Base-by-base conservation (phyloP, 2,888 invertebrate species). In the Nezara viridula region DNA sequence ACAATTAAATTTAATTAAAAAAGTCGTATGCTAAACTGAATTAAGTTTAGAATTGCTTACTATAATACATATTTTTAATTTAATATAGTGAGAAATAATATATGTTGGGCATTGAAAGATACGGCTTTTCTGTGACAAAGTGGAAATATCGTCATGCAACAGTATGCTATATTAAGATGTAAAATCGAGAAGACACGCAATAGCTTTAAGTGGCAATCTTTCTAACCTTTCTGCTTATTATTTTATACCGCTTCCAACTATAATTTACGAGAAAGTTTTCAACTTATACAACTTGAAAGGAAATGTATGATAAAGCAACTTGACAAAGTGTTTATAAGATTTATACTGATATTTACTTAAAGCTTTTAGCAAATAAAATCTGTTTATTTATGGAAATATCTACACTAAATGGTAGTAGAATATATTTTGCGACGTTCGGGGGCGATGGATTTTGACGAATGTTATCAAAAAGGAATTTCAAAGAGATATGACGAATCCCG, bases 191-290 rank as follows among this genome's bases (percentile, higher is more conserved):
- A 7, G 21, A 19, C 66, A 73, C 66, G 66, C 66, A 73, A 73
- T 32, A 32, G 1, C 66, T 32, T 27, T 37, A 73, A 73, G 66
- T 37, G 66, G 66, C 66, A 73, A 73, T 73, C 66, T 73, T 37
- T 73, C 66, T 73, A 73, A 73, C 66, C 1, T 73, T 73, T 73
- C 32, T 73, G 19, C 32, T 73, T 73, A 73, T 73, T 73, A 73
- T 73, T 73, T 73, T 73, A 73, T 37, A 37, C 66, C 19, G 21
- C 32, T 19, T 21, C 66, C 27, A 21, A 19, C 60, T 0, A 32
- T 27, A 16, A n/a, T 27, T 60, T 27, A 60, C 60, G 19, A 73
- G 19, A 73, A 73, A 37, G 6, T 73, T 73, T 73, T 37, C 66
- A 19, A 73, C 32, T 37, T 21, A 27, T 12, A 16, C 19, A 50